Percentiles rank a stretch among this genome's conserved stretches.
Evolutionary conservation across 64 coral and sea anemone species (phyloP).

Genomic region (Dendrophyllia cribrosa): DNA sequence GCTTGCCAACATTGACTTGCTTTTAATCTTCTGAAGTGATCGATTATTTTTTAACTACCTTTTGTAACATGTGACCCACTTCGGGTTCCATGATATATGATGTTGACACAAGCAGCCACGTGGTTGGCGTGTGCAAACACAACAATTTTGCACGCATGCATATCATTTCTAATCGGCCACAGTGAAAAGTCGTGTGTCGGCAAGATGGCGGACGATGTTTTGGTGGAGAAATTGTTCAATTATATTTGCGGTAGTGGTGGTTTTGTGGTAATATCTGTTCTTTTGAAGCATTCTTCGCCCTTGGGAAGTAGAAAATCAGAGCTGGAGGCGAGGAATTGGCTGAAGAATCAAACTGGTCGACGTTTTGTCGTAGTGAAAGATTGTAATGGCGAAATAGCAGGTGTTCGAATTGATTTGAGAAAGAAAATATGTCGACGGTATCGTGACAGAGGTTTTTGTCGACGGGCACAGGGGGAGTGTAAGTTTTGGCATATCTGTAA

Average conservation of each 20-base stretch:
- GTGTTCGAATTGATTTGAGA: slow-evolving; percentile 28
- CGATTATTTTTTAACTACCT: too few species aligned
- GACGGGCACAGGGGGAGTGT: neutral
- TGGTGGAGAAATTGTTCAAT: slow-evolving; percentile 32
- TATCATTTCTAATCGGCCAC: too few species aligned
- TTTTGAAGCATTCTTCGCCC: slow-evolving; percentile 39
- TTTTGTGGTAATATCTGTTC: slow-evolving; percentile 12
- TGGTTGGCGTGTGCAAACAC: too few species aligned
- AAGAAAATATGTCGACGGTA: slow-evolving; percentile 41
- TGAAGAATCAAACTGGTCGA: neutral
- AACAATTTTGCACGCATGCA: too few species aligned
- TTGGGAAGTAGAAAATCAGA: slow-evolving; percentile 6
- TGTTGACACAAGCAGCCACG: too few species aligned
- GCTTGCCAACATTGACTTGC: too few species aligned
- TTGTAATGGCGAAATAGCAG: neutral
- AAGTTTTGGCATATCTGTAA: slow-evolving; percentile 54
- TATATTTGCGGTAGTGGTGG: slow-evolving; percentile 53
- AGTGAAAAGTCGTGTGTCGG: neutral
- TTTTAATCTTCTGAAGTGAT: too few species aligned
- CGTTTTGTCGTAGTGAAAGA: slow-evolving; percentile 21
- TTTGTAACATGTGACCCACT: too few species aligned
- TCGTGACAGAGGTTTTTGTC: slow-evolving; percentile 35
- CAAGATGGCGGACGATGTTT: slow-evolving; percentile 42
- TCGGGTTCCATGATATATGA: too few species aligned
- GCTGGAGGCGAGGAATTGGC: neutral